These are phyloP conservation scores for Acrossocheilus fasciatus DNA, from an alignment of 2,797 vertebrate species.

Conservation along the genomic window DNA sequence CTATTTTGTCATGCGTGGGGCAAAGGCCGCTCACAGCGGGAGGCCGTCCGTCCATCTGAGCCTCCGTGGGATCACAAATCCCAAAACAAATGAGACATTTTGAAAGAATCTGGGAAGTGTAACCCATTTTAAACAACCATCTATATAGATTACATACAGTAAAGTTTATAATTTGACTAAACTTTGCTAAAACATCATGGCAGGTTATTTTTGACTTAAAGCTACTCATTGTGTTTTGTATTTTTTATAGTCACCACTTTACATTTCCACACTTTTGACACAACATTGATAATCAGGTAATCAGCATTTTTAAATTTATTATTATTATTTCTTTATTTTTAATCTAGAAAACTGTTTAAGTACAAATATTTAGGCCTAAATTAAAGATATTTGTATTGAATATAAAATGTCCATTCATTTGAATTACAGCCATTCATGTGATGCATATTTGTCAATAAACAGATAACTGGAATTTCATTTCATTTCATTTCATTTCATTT, in stretches of 20 bases:
- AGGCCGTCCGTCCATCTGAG: neutral
- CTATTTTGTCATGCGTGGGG: conserved; percentile 17
- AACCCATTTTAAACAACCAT: conserved; percentile 2
- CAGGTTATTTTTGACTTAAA: neutral
- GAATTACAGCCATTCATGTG: neutral
- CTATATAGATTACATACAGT: conserved; percentile 8
- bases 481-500: neutral
- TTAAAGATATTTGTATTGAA: neutral
- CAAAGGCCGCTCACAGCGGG: conserved; percentile 1
- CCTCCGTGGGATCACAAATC: conserved; percentile 8
- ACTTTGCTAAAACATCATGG: neutral
- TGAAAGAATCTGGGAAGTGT: conserved; percentile 22
- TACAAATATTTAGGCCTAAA: neutral
- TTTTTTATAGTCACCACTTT: neutral
- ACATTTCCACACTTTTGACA: neutral
- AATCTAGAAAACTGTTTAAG: neutral
- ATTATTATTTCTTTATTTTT: no score
- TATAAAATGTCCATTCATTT: neutral
- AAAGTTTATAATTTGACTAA: neutral
- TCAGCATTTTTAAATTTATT: neutral
- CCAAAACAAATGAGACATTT: conserved; percentile 30
- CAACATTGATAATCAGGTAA: neutral
- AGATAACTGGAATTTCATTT: neutral
- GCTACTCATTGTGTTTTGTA: neutral
- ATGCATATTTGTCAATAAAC: neutral